Evolutionary conservation across 2,113 vertebrate genomes (phyloP), one percentile per base, ranked within the genome.

Genomic region (Halichoeres trimaculatus): DNA sequence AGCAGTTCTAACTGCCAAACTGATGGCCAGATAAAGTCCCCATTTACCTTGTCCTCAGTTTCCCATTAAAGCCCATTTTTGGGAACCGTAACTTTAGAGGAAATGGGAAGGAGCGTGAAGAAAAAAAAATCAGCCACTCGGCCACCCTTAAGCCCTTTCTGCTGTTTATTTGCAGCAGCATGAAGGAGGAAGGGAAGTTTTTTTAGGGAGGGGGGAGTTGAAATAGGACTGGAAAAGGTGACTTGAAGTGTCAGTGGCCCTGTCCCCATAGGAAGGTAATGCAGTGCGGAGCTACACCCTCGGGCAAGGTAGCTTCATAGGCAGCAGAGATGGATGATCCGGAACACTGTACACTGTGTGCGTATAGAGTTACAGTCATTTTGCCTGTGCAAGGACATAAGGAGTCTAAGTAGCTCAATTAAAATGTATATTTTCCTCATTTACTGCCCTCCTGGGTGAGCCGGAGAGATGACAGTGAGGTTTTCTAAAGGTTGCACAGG

Each of bases 41-140:
- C 87, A 89, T 93, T 93, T 92, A 90, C 85, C 89, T 88, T 87
- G 90, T 92, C 93, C 90, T 91, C 81, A 82, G 89, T 90, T 92
- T 84, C 85, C 88, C 86, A 91, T 92, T 92, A 91, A 88, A 92
- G 90, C 70, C 84, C 83, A 81, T 92, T 91, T 87, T 89, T 88
- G 75, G 74, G 63, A 71, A 76, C 81, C 62, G 78, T 85, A 85
- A 91, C 87, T 89, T 88, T 83, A 85, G 86, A 89, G 81, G 90
- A 82, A 89, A 89, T 88, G 61, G 80, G 81, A 86, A 76, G 66
- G 56, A 81, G 70, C n/a, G 53, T 84, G 84, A 73, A 79, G 71
- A 67, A 73, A 84, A 90, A n/a, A 75, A 81, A 82, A 87, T 79
- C 83, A 77, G 60, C 62, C 78, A 55, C 75, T 83, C 55, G 45